Evolutionary conservation across 2,797 vertebrate genomes (phyloP), one percentile per base, ranked within the genome.

Genomic region (Cuculus canorus): DNA sequence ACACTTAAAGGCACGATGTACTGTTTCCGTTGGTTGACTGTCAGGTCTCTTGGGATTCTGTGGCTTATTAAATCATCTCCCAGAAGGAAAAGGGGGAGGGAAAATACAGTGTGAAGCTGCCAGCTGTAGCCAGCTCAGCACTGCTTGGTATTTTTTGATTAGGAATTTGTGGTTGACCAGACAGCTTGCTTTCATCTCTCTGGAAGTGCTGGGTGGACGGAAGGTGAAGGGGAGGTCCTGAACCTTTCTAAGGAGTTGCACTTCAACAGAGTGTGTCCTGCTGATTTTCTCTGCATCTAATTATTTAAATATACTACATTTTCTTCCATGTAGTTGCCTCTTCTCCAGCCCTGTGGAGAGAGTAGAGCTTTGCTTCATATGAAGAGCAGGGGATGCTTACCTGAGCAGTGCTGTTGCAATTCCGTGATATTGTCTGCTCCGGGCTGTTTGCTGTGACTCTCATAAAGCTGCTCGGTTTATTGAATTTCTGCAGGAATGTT

Each of bases 1-100:
- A 65, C 33, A 19, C 81, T 37, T 84, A 16, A 24, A 82, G 88
- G 68, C 88, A 60, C 0, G 65, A 37, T 91, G 91, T 86, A 95
- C 69, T 70, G 1, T 89, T 83, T 80, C 92, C 89, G 84, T 41
- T 60, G 88, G 47, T 73, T 75, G 85, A 8, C 76, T 80, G 81
- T 82, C 71, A 12, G 4, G 39, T 95, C 91, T 64, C 71, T 0
- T 24, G 91, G 95, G 94, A 63, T 87, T 30, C 61, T 78, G 75
- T 39, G 86, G 93, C 92, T 95, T 79, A 88, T 91, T 95, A 90
- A 94, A 86, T 75, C 80, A 41, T 73, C 76, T 92, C 86, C 82
- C 89, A 82, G 83, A 93, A 86, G 86, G 59, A 43, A 28, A 59
- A 52, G 83, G 71, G 88, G 80, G 87, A 90, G 86, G 88, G 56